phyloP scores from a whole-genome alignment of 2,888 invertebrate species.

The Polyploca ridens region DNA sequence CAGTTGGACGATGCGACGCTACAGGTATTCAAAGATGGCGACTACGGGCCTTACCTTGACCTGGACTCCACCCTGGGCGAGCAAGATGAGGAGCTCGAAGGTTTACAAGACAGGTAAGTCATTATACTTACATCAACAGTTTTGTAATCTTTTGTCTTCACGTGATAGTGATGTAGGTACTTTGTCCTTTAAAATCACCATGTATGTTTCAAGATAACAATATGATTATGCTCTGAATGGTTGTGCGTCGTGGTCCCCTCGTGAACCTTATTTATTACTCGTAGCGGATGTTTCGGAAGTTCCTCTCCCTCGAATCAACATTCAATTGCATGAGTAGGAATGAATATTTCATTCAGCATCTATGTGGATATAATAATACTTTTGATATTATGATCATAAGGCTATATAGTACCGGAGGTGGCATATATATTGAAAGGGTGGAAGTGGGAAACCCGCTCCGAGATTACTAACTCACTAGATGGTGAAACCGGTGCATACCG shows the following conservation, averaged over 20 bases:
- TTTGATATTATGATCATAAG: background rate
- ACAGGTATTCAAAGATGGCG: slow-evolving; percentile 98
- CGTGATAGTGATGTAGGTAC: no score
- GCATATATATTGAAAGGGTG: no score
- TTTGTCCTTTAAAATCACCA: slow-evolving; percentile 10
- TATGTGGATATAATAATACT: background rate
- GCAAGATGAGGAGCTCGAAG: slow-evolving; percentile 98
- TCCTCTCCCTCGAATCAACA: background rate
- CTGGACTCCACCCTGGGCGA: slow-evolving; percentile 98
- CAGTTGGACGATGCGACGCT: slow-evolving; percentile 99
- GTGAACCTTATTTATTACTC: background rate
- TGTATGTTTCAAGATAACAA: background rate
- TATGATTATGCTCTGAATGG: background rate
- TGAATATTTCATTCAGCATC: background rate
- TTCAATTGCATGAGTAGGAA: background rate
- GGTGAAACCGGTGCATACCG: no score
- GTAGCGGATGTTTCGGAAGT: background rate
- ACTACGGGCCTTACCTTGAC: slow-evolving; percentile 98
- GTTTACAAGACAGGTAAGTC: slow-evolving; percentile 96
- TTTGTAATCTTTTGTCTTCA: background rate
- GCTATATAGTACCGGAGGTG: no score
- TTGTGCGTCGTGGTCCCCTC: slow-evolving; percentile 4
- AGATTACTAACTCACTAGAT: no score
- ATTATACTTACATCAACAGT: background rate
- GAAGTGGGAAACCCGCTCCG: no score